Conservation (phyloP, 2,797 vertebrate genomes). For the Enteromius viviparus region DNA sequence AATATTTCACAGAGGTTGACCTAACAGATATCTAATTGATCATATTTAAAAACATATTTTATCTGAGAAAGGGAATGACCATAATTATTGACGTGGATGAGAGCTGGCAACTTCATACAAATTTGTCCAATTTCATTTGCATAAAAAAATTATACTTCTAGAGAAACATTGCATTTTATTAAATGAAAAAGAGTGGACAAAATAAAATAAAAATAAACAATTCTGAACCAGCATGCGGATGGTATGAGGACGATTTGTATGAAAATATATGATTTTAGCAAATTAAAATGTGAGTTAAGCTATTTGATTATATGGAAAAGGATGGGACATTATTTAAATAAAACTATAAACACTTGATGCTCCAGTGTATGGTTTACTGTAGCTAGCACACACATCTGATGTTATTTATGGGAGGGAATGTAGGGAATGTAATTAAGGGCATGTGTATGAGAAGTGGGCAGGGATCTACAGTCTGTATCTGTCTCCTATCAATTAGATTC, state of each 20-base stretch:
- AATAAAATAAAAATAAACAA: neutral
- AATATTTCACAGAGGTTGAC: neutral
- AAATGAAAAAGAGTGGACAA: neutral
- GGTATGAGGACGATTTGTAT: neutral
- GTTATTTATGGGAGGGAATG: conserved; percentile 54
- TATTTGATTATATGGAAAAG: neutral
- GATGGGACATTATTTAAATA: neutral
- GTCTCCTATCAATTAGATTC: conserved; percentile 51
- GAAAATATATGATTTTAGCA: neutral
- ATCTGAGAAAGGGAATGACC: neutral
- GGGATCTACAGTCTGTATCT: conserved; percentile 38
- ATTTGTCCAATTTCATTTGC: neutral
- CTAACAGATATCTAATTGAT: neutral
- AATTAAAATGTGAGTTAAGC: neutral
- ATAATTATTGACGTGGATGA: neutral
- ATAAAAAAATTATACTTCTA: neutral
- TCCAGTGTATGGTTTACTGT: too few species aligned
- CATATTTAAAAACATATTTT: neutral
- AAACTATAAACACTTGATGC: neutral
- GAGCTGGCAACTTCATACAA: neutral
- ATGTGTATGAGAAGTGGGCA: conserved; percentile 26
- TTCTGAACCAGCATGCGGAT: neutral
- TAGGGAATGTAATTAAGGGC: conserved; percentile 30
- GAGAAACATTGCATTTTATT: neutral
- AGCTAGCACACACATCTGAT: conserved; percentile 67